These are phyloP conservation scores for Calephelis virginiensis DNA, from an alignment of 1,140 invertebrate genomes.

Conservation along the genomic window DNA sequence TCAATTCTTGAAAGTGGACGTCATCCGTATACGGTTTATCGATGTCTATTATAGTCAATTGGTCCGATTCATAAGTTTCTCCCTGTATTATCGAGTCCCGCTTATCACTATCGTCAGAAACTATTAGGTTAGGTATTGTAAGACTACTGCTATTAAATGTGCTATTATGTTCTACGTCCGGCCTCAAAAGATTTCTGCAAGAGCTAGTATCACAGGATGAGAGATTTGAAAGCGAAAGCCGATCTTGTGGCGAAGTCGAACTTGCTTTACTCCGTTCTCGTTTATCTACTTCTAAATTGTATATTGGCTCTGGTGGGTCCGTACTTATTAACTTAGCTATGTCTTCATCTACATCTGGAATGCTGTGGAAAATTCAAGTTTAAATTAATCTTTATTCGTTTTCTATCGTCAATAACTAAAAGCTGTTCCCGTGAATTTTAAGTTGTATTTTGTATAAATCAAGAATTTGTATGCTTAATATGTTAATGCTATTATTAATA, in stretches of 20 bases:
- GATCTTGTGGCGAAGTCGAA: slow-evolving; percentile 57
- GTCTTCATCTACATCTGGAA: slow-evolving; percentile 78
- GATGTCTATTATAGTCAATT: slow-evolving; percentile 82
- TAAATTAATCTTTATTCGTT: neutral
- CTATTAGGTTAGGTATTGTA: slow-evolving; percentile 74
- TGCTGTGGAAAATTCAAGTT: slow-evolving; percentile 45
- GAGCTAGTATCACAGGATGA: slow-evolving; percentile 72
- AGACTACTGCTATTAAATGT: slow-evolving; percentile 67
- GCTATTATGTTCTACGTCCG: slow-evolving; percentile 44
- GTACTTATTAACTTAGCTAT: slow-evolving; percentile 73
- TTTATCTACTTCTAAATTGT: slow-evolving; percentile 57
- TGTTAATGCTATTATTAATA: too few relatives aligned
- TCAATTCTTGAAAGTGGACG: slow-evolving; percentile 57
- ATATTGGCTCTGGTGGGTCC: slow-evolving; percentile 48
- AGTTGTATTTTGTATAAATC: neutral
- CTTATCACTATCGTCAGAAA: slow-evolving; percentile 73
- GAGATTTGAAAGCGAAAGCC: slow-evolving; percentile 64
- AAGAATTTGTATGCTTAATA: too few relatives aligned
- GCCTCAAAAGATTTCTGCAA: slow-evolving; percentile 68
- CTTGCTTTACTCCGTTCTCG: slow-evolving; percentile 48
- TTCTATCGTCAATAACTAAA: too few relatives aligned
- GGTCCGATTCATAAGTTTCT: slow-evolving; percentile 78
- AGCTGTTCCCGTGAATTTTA: too few relatives aligned
- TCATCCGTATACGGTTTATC: slow-evolving; percentile 76
- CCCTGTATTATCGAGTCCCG: slow-evolving; percentile 68